Evolutionary conservation across 2,888 invertebrate species (phyloP).

Genomic region (Oligia strigilis): DNA sequence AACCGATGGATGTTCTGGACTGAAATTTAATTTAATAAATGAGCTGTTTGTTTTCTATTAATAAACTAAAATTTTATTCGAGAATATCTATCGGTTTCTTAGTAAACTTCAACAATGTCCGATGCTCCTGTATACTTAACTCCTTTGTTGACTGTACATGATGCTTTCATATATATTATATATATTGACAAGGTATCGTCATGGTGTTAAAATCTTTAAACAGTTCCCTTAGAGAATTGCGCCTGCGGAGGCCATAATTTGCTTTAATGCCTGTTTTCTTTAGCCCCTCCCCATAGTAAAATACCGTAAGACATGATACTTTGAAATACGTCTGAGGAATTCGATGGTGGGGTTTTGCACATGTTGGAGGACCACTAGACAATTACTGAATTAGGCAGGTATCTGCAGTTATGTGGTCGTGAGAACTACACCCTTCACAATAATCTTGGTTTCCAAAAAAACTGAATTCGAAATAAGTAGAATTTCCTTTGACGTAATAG

Average conservation of each 20-base stretch:
- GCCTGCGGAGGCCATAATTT: background rate
- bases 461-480: background rate
- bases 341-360: background rate
- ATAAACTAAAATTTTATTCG: no score
- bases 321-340: background rate
- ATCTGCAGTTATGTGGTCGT: background rate
- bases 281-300: background rate
- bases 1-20: no score
- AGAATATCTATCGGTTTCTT: no score
- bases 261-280: background rate
- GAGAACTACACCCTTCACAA: background rate
- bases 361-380: background rate
- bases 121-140: no score
- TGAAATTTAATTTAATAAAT: no score
- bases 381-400: background rate
- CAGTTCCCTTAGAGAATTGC: background rate
- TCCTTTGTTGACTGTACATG: no score
- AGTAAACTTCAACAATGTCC: no score
- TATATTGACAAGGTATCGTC: background rate
- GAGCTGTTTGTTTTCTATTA: no score
- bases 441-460: background rate
- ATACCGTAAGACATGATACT: background rate
- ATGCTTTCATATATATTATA: background rate
- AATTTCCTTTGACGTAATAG: background rate
- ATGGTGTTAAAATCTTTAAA: background rate